A percentile compares a stretch with the other conserved stretches of the same genome.
Evolutionary conservation across 2,888 invertebrate genomes (phyloP).

Genomic region (Aspidiotus destructor): DNA sequence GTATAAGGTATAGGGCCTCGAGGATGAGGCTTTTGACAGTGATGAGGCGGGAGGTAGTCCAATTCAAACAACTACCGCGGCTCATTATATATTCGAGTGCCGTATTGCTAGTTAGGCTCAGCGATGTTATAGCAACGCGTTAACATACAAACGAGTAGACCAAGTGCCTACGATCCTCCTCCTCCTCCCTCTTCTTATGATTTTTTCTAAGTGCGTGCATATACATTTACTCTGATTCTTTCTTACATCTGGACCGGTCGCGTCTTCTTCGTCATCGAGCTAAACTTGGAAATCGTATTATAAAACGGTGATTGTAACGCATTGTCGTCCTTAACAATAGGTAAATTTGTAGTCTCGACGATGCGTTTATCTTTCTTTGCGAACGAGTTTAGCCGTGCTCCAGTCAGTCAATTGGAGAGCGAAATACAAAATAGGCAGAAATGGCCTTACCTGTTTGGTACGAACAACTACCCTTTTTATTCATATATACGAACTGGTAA

Average conservation of each 20-base stretch:
- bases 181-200: neutral
- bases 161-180: conserved; percentile 1
- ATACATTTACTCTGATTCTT: too few relatives aligned
- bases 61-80: conserved; percentile 33
- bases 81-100: conserved; percentile 31
- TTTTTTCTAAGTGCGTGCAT: neutral
- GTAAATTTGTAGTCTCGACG: conserved; percentile 29
- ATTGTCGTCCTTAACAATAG: conserved; percentile 29
- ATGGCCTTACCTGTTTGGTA: conserved; percentile 3
- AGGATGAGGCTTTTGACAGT: conserved; percentile 24
- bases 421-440: conserved; percentile 9
- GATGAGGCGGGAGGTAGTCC: conserved; percentile 22
- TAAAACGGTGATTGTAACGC: conserved; percentile 25
- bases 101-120: conserved; percentile 32
- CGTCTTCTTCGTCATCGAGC: conserved; percentile 1
- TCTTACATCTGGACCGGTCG: neutral
- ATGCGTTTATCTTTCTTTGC: conserved; percentile 20
- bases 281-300: conserved; percentile 30
- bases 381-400: neutral
- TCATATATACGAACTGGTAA: neutral
- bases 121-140: conserved; percentile 32
- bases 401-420: too few relatives aligned
- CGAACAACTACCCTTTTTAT: neutral
- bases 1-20: conserved; percentile 3
- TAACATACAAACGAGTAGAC: conserved; percentile 32